Conservation (phyloP, 2,888 invertebrate species). For the Alentia gelatinosa region DNA sequence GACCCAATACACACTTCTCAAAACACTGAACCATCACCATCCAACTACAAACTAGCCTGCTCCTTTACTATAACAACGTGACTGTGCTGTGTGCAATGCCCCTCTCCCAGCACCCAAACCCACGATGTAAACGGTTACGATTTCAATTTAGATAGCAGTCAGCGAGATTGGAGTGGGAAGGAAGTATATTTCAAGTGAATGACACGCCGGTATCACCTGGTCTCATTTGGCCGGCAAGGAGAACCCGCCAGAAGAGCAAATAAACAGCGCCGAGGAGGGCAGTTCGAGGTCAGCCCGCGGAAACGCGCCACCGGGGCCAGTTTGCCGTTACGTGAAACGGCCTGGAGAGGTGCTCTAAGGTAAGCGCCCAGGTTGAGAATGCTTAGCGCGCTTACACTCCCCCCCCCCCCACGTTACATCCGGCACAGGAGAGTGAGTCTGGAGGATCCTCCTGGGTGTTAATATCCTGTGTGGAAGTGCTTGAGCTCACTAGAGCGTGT, state of each 20-base stretch:
- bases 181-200: conserved; percentile 52
- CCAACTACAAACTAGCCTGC: not conserved
- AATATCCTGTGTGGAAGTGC: not conserved
- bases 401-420: not conserved
- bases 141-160: conserved; percentile 51
- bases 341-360: not conserved
- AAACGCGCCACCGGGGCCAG: too few species aligned
- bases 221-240: not conserved
- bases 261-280: not conserved
- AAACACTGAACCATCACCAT: too few species aligned
- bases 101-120: conserved; percentile 2
- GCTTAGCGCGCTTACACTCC: not conserved
- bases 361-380: not conserved
- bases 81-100: not conserved
- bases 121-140: conserved; percentile 50
- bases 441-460: not conserved
- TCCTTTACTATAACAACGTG: not conserved
- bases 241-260: not conserved
- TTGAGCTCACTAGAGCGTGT: too few species aligned
- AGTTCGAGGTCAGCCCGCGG: too few species aligned
- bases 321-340: not conserved
- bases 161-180: not conserved
- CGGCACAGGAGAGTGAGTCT: not conserved
- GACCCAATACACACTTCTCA: too few species aligned
- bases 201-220: conserved; percentile 25